Percentiles rank a stretch among this genome's conserved stretches.
Conservation (phyloP, 2,113 vertebrate species). For the Syrmaticus mikado region DNA sequence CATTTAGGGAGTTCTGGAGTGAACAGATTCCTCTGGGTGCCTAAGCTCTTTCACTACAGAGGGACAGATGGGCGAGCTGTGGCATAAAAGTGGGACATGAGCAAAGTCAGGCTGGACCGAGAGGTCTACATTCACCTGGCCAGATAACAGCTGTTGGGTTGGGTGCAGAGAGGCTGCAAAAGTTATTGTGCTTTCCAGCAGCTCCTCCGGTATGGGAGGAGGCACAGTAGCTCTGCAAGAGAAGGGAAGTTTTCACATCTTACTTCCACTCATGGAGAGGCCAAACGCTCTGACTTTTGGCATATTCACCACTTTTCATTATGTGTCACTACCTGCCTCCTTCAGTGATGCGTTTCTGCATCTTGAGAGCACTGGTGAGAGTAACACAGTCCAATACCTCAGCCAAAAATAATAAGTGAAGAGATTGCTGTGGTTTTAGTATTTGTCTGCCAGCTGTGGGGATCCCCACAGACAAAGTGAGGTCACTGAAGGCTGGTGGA, state of each 20-base stretch:
- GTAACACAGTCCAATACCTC: not conserved
- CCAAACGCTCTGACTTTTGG: not conserved
- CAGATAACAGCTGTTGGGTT: fast-evolving
- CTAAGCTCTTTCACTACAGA: not conserved
- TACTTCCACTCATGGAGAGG: not conserved
- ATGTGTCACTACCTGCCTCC: not conserved
- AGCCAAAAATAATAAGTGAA: not conserved
- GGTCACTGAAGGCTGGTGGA: not conserved
- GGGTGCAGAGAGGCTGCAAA: not conserved
- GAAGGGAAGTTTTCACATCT: not conserved
- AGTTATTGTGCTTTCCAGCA: not conserved
- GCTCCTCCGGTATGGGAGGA: fast-evolving
- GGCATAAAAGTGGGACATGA: not conserved
- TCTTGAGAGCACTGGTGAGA: not conserved
- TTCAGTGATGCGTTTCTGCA: not conserved
- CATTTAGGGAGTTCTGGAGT: not conserved
- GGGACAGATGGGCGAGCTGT: not conserved
- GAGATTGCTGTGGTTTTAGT: not conserved
- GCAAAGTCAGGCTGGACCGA: not conserved
- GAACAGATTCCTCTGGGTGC: not conserved
- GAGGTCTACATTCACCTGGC: not conserved
- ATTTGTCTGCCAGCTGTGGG: not conserved
- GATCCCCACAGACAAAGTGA: not conserved
- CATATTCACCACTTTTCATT: not conserved
- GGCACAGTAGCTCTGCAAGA: not conserved